phyloP scores from a whole-genome alignment of 2,888 invertebrate genomes.

The Lumbricus terrestris region DNA sequence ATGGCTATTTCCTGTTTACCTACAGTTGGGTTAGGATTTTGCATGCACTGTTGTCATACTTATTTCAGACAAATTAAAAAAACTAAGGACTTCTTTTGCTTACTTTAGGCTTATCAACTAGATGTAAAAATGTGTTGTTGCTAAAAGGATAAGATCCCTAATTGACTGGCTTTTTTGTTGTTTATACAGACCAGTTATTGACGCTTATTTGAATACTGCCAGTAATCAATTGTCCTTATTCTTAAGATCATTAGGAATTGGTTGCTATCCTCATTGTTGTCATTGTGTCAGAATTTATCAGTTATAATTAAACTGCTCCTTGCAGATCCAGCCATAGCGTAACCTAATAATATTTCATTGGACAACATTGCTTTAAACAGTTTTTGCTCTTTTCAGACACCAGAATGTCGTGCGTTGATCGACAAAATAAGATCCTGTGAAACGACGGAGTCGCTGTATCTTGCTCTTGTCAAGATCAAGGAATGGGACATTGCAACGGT shows the following conservation, averaged over 20 bases:
- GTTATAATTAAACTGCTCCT: no score
- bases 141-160: no score
- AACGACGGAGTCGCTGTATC: constrained; percentile 67
- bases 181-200: no score
- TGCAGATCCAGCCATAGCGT: background rate
- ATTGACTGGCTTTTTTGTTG: no score
- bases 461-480: constrained; percentile 72
- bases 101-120: no score
- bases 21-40: no score
- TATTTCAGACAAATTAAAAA: no score
- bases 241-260: background rate
- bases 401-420: constrained; percentile 76
- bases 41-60: no score
- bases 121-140: no score
- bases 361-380: background rate
- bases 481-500: constrained; percentile 80
- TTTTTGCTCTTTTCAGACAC: constrained; percentile 48
- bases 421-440: constrained; percentile 71
- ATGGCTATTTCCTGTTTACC: no score
- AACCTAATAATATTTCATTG: background rate
- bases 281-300: background rate
- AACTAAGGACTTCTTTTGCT: no score
- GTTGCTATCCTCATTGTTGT: background rate
- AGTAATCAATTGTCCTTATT: background rate
- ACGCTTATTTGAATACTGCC: no score